phyloP scores from a whole-genome alignment of 2,888 invertebrate genomes.

The Phlogophora meticulosa region DNA sequence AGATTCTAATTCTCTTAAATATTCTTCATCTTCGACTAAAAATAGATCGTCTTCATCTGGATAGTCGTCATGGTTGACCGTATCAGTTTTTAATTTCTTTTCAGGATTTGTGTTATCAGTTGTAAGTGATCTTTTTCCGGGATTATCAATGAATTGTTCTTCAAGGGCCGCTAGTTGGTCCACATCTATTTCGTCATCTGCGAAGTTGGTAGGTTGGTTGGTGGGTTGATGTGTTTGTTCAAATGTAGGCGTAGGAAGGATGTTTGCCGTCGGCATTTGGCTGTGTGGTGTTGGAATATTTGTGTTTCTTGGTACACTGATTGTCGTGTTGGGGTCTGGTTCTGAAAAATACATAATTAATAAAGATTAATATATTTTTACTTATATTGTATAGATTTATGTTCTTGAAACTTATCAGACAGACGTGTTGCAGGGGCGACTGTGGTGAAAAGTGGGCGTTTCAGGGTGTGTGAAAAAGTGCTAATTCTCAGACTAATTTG shows the following conservation, averaged over 20 bases:
- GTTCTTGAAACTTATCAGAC: no score
- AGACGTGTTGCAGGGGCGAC: no score
- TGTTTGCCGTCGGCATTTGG: slow-evolving; percentile 69
- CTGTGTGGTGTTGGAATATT: slow-evolving; percentile 73
- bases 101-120: slow-evolving; percentile 72
- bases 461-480: no score
- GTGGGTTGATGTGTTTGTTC: slow-evolving; percentile 46
- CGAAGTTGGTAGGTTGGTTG: slow-evolving; percentile 74
- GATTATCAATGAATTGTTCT: slow-evolving; percentile 73
- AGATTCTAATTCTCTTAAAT: slow-evolving; percentile 80
- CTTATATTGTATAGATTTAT: no score
- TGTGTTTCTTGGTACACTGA: slow-evolving; percentile 71
- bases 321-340: slow-evolving; percentile 68
- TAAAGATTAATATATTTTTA: no score
- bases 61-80: slow-evolving; percentile 74
- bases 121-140: slow-evolving; percentile 72
- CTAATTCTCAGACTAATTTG: no score
- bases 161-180: slow-evolving; percentile 83
- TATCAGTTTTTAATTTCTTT: slow-evolving; percentile 78
- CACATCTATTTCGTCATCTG: slow-evolving; percentile 82
- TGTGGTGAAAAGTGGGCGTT: no score
- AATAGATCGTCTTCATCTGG: slow-evolving; percentile 79
- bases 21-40: slow-evolving; percentile 81
- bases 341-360: slow-evolving; percentile 68
- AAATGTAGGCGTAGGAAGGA: slow-evolving; percentile 42